Evolutionary conservation across 2,888 invertebrate genomes (phyloP).

Genomic region (Antheraea yamamai): DNA sequence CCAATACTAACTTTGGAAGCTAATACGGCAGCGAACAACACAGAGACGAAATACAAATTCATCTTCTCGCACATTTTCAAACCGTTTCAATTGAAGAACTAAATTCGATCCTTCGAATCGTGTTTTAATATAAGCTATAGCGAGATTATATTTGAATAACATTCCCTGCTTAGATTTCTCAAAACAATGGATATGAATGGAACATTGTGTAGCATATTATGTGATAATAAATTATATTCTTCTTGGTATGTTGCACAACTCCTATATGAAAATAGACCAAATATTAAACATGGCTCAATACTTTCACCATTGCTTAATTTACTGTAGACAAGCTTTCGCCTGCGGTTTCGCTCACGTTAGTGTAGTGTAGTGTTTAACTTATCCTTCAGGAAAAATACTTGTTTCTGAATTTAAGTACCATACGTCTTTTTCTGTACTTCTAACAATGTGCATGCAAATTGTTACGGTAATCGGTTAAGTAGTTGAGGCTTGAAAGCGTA

Average conservation of each 20-base stretch:
- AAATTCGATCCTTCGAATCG: neutral
- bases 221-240: neutral
- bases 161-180: neutral
- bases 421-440: too few species aligned
- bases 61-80: neutral
- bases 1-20: neutral
- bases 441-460: too few species aligned
- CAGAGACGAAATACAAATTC: neutral
- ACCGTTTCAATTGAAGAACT: neutral
- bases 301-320: too few species aligned
- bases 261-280: too few species aligned
- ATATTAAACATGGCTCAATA: too few species aligned
- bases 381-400: too few species aligned
- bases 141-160: neutral
- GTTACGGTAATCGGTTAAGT: too few species aligned
- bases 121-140: neutral
- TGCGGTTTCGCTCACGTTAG: too few species aligned
- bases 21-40: neutral
- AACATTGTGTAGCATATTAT: neutral
- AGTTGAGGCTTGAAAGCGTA: too few species aligned
- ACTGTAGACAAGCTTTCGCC: too few species aligned
- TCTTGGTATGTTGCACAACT: neutral
- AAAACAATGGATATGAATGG: conserved; percentile 5
- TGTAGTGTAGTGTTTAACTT: too few species aligned
- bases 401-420: too few species aligned